Percentiles rank a stretch among this genome's conserved stretches.
These are phyloP conservation scores for Oryzias celebensis DNA, from an alignment of 2,113 vertebrate species.

Conservation along the genomic window DNA sequence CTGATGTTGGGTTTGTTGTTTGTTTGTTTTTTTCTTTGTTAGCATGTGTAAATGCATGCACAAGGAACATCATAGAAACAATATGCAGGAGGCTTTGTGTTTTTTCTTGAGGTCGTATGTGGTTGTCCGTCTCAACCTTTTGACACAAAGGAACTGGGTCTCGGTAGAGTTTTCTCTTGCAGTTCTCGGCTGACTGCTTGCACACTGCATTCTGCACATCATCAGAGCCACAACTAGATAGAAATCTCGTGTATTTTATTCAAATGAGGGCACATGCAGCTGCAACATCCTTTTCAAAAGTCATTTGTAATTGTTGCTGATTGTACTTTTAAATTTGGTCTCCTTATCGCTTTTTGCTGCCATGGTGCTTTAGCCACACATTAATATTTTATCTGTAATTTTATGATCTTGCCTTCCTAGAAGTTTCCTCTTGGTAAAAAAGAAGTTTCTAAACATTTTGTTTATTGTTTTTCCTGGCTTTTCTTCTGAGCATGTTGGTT, in stretches of 20 bases:
- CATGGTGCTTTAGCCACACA: no score
- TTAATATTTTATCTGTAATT: no score
- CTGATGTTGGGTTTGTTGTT: conserved; percentile 5
- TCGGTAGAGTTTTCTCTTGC: conserved; percentile 43
- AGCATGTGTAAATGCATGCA: conserved; percentile 1
- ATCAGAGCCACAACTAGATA: background rate
- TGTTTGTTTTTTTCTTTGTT: conserved; percentile 4
- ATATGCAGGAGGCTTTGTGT: conserved; percentile 21
- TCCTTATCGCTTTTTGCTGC: no score
- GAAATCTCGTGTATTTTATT: background rate
- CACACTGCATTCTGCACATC: background rate
- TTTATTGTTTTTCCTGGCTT: no score
- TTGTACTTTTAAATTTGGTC: no score
- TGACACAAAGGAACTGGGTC: conserved; percentile 25
- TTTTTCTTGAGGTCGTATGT: conserved; percentile 53
- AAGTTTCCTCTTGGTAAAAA: no score
- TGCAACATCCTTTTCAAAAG: background rate
- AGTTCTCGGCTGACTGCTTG: background rate
- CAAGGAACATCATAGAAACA: no score
- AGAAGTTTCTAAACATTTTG: no score
- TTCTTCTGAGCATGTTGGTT: no score
- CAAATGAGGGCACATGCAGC: background rate
- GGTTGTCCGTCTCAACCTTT: conserved; percentile 48
- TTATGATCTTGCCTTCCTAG: no score
- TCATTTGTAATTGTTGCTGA: no score